A percentile compares a stretch with the other conserved stretches of the same genome.
Evolutionary conservation across 2,797 vertebrate species (phyloP).

Genomic region (Odontamblyopus lacepedii): DNA sequence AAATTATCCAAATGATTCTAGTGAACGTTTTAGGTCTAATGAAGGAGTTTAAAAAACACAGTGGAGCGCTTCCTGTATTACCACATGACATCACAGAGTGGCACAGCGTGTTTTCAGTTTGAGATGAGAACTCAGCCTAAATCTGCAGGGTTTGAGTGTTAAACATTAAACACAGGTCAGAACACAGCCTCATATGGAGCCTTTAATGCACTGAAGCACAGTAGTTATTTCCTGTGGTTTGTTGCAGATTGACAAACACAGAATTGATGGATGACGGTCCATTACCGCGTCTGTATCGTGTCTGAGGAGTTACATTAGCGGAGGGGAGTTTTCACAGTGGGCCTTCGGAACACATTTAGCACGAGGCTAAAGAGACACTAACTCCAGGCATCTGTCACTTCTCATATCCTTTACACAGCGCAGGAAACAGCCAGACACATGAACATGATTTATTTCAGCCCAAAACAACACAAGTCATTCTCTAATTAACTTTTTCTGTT

Average conservation of each 20-base stretch:
- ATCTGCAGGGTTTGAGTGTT: too few species aligned
- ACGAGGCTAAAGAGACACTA: background rate
- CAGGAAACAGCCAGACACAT: conserved; percentile 1
- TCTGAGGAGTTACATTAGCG: conserved; percentile 4
- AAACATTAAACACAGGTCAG: too few species aligned
- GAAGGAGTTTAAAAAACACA: too few species aligned
- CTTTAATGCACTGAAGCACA: background rate
- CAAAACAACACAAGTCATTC: background rate
- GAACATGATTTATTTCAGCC: background rate
- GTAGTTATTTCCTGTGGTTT: background rate
- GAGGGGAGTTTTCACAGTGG: conserved; percentile 1
- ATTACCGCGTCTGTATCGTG: background rate
- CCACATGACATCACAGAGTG: too few species aligned
- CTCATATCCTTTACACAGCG: background rate
- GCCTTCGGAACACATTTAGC: background rate
- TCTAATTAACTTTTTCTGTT: background rate
- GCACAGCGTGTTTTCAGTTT: too few species aligned
- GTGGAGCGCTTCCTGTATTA: too few species aligned
- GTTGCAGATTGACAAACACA: background rate
- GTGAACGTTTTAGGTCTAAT: too few species aligned
- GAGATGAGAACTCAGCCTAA: too few species aligned
- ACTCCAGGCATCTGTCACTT: conserved; percentile 10
- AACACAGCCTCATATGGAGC: too few species aligned
- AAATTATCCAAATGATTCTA: too few species aligned
- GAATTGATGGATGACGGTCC: background rate